Percentiles rank a stretch among this genome's conserved stretches.
phyloP scores from a whole-genome alignment of 1,140 invertebrate species.

The Vollenhovia emeryi region DNA sequence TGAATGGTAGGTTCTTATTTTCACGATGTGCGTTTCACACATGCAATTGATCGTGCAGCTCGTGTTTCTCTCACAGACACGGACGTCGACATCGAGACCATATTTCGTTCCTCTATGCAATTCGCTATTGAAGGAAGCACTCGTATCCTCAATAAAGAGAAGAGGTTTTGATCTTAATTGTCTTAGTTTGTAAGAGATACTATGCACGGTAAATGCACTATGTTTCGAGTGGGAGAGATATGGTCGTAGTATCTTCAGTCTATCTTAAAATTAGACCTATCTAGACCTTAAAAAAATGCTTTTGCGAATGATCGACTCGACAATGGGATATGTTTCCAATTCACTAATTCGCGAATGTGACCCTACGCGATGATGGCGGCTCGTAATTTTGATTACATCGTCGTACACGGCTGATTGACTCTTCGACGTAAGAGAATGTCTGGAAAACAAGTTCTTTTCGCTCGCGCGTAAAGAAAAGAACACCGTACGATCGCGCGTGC shows the following conservation, averaged over 20 bases:
- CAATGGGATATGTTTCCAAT: constrained; percentile 75
- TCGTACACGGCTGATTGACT: neutral
- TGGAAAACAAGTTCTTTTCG: constrained; percentile 14
- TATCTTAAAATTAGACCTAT: constrained; percentile 68
- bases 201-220: neutral
- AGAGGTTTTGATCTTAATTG: constrained; percentile 35
- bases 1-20: constrained; percentile 5
- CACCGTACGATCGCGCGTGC: constrained; percentile 22
- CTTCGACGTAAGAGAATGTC: constrained; percentile 33
- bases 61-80: constrained; percentile 12
- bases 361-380: neutral
- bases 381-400: constrained; percentile 4
- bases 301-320: constrained; percentile 51
- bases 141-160: constrained; percentile 60
- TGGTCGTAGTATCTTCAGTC: constrained; percentile 71
- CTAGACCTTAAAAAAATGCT: constrained; percentile 60
- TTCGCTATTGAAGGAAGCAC: constrained; percentile 69
- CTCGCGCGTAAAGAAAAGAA: neutral
- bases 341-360: constrained; percentile 59
- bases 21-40: neutral
- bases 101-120: constrained; percentile 56
- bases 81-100: constrained; percentile 6
- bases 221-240: constrained; percentile 37
- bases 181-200: constrained; percentile 55
- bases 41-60: constrained; percentile 14